Conservation (phyloP, 2,797 vertebrate species). For the Scarus forsteni region DNA sequence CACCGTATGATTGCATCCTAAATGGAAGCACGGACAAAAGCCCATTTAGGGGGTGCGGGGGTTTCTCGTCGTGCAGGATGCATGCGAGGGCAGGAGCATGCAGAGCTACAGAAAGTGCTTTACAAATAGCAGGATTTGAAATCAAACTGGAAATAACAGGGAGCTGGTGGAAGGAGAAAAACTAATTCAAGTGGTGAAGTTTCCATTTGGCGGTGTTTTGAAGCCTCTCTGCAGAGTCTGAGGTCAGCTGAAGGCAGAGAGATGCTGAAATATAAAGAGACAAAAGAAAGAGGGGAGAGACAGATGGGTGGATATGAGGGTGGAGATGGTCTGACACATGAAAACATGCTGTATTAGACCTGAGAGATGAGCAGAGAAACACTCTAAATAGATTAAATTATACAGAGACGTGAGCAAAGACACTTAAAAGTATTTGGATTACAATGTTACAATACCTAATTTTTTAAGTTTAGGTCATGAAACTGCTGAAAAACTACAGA, state of each 20-base stretch:
- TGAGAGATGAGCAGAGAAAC: not conserved
- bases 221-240: not conserved
- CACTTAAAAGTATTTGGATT: not conserved
- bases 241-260: not conserved
- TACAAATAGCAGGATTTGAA: not conserved
- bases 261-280: not conserved
- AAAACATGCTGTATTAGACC: not conserved
- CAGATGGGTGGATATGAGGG: not conserved
- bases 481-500: too few species aligned
- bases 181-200: not conserved
- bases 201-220: not conserved
- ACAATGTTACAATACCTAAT: too few species aligned
- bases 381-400: not conserved
- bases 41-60: not conserved
- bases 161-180: not conserved
- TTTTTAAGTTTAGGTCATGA: too few species aligned
- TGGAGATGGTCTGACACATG: not conserved
- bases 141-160: constrained; percentile 12
- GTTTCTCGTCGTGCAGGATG: constrained; percentile 7
- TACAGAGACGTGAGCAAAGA: not conserved
- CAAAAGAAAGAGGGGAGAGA: not conserved
- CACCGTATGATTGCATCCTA: constrained; percentile 12
- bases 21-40: constrained; percentile 21
- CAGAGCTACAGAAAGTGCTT: constrained; percentile 16
- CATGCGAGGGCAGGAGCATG: not conserved